Evolutionary conservation across 2,113 vertebrate genomes (phyloP).

Genomic region (Conger conger): DNA sequence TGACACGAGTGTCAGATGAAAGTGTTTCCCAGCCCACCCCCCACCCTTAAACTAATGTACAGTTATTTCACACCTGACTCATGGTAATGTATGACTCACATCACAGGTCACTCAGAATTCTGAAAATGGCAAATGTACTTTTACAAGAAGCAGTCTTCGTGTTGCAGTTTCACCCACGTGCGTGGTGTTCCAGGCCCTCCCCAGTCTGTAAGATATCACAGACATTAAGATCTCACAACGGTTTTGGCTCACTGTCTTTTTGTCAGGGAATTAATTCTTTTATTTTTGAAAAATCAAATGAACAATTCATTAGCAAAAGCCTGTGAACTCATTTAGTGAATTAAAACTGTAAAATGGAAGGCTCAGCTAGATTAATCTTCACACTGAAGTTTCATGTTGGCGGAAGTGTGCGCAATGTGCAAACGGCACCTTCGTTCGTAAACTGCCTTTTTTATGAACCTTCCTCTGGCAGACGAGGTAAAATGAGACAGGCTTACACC

Average conservation of each 20-base stretch:
- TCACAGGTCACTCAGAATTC: not conserved
- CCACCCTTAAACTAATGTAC: not conserved
- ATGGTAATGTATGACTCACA: constrained; percentile 11
- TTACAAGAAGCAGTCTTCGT: not conserved
- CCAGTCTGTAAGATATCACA: not conserved
- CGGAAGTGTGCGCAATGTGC: not conserved
- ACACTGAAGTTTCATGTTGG: not conserved
- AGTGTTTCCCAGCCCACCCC: not conserved
- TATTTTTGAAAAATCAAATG: not conserved
- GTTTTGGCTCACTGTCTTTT: not conserved
- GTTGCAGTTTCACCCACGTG: not conserved
- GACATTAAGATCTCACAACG: not conserved
- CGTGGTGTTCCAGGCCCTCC: not conserved
- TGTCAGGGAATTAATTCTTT: not conserved
- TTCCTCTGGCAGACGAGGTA: too few relatives aligned
- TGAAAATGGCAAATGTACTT: not conserved
- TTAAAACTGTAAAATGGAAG: not conserved
- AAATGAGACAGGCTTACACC: too few relatives aligned
- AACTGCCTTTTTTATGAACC: too few relatives aligned
- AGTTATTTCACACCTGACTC: not conserved
- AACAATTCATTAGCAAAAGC: not conserved
- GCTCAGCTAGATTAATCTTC: not conserved
- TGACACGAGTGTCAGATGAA: not conserved
- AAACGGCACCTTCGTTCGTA: not conserved
- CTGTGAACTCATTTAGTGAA: not conserved